These are phyloP conservation scores for Epiblema foenella DNA, from an alignment of 2,888 invertebrate species.

Conservation along the genomic window DNA sequence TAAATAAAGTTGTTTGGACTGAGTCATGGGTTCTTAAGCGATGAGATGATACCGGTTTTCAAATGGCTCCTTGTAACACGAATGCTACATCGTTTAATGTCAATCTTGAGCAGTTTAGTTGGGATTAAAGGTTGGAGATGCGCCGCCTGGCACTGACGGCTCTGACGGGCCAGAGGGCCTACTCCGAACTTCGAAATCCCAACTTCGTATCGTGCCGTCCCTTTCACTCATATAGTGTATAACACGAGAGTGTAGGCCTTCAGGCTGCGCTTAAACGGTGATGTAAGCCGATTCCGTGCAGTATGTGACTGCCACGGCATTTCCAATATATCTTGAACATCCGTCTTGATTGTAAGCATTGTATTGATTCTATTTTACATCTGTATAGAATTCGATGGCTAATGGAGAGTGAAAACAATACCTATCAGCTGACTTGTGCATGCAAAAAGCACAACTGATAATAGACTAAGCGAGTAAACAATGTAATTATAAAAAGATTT, in stretches of 20 bases:
- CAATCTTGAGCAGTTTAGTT: conserved; percentile 55
- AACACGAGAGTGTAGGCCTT: too few relatives aligned
- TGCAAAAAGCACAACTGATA: too few relatives aligned
- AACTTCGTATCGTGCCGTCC: too few relatives aligned
- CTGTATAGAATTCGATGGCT: too few relatives aligned
- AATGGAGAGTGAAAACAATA: too few relatives aligned
- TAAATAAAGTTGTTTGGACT: conserved; percentile 45
- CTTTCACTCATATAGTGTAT: too few relatives aligned
- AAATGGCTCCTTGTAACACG: conserved; percentile 45
- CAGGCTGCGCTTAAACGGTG: conserved; percentile 55
- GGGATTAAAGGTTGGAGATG: conserved; percentile 76
- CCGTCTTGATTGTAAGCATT: background rate
- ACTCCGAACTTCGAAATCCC: too few relatives aligned
- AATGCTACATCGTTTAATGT: conserved; percentile 56
- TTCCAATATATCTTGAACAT: background rate
- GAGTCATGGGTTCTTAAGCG: conserved; percentile 62
- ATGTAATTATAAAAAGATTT: too few relatives aligned
- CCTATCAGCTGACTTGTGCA: too few relatives aligned
- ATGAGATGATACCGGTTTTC: conserved; percentile 55
- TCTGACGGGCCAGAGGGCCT: conserved; percentile 57
- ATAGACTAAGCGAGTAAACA: too few relatives aligned
- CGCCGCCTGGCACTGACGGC: conserved; percentile 55
- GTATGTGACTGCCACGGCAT: background rate
- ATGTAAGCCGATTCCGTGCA: conserved; percentile 61
- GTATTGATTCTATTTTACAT: too few relatives aligned